Percentiles rank a stretch among this genome's conserved stretches.
phyloP scores from a whole-genome alignment of 2,797 vertebrate species.

The Betta splendens region DNA sequence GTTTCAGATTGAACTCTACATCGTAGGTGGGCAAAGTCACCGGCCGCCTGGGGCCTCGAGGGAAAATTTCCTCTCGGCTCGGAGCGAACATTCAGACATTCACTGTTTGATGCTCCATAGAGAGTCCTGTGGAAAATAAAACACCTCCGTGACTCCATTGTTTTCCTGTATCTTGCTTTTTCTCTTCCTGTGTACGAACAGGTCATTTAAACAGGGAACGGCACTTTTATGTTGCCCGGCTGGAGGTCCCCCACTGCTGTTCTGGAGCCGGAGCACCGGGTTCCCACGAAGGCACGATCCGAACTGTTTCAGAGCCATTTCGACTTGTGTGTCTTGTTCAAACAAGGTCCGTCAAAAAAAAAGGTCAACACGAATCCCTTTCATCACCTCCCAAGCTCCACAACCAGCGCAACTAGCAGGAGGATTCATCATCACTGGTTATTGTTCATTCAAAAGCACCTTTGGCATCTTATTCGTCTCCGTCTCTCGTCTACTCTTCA shows the following conservation, averaged over 20 bases:
- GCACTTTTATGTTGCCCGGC: constrained; percentile 40
- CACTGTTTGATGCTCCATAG: constrained; percentile 42
- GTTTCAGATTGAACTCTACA: constrained; percentile 68
- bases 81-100: constrained; percentile 45
- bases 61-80: constrained; percentile 37
- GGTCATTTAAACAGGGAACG: constrained; percentile 51
- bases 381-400: constrained; percentile 74
- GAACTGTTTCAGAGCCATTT: constrained; percentile 41
- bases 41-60: constrained; percentile 29
- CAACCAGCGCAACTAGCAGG: constrained; percentile 72
- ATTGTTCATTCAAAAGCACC: constrained; percentile 86
- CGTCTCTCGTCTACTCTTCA: constrained; percentile 74
- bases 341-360: constrained; percentile 69
- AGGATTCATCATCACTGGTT: constrained; percentile 81
- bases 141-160: constrained; percentile 29
- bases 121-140: constrained; percentile 40
- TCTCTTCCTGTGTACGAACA: constrained; percentile 44
- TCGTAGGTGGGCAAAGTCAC: constrained; percentile 50
- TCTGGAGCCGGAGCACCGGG: constrained; percentile 40
- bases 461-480: constrained; percentile 77
- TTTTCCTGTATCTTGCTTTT: constrained; percentile 30
- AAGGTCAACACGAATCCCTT: constrained; percentile 76
- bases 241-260: constrained; percentile 40
- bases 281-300: constrained; percentile 42
- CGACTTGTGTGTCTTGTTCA: constrained; percentile 76